Conservation (phyloP, 2,888 invertebrate species). For the Tetranychus piercei region DNA sequence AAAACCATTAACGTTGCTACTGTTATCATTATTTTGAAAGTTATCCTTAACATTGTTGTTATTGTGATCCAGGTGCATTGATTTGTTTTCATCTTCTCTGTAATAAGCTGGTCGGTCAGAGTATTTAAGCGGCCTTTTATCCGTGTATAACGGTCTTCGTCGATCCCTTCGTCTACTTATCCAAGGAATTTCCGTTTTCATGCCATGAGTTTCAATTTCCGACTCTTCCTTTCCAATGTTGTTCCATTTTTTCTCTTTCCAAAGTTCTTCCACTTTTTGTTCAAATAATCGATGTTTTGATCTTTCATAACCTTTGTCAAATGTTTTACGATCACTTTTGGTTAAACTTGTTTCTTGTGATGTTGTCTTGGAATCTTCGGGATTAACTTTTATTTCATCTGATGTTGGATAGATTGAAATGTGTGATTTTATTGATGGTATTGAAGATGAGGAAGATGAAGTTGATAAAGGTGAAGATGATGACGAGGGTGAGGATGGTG, state of each 20-base stretch:
- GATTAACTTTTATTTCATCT: not conserved
- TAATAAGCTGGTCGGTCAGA: not conserved
- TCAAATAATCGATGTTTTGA: slow-evolving; percentile 6
- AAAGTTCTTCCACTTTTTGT: slow-evolving; percentile 7
- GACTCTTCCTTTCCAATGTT: not conserved
- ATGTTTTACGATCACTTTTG: not conserved
- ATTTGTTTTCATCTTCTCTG: not conserved
- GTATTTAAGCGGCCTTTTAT: not conserved
- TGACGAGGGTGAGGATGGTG: not conserved
- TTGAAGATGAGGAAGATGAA: not conserved
- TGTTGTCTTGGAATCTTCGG: not conserved
- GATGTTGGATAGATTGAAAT: not conserved
- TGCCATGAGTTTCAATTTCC: not conserved
- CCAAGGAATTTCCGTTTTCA: not conserved
- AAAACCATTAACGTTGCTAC: not conserved
- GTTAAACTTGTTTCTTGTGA: not conserved
- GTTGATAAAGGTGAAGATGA: not conserved
- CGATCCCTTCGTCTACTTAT: not conserved
- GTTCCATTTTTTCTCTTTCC: slow-evolving; percentile 11
- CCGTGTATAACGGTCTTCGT: not conserved
- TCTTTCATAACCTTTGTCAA: not conserved
- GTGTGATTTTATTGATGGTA: not conserved
- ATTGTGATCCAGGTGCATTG: not conserved
- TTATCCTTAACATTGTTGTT: not conserved
- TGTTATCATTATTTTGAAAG: not conserved